These are phyloP conservation scores for Lasioglossum marginatum DNA, from an alignment of 2,888 invertebrate genomes.

Conservation along the genomic window DNA sequence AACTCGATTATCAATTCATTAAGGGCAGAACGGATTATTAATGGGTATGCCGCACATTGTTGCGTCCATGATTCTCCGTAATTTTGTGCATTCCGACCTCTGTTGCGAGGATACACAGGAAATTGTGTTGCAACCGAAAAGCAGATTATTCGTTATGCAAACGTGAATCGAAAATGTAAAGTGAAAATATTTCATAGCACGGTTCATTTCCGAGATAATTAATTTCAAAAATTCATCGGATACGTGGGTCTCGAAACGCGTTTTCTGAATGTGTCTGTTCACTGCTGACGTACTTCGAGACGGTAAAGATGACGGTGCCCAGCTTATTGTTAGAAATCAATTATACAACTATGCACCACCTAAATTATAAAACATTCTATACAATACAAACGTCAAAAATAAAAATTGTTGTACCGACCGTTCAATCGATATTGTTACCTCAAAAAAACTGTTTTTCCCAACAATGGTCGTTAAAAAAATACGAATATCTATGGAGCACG, in stretches of 20 bases:
- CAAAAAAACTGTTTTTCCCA: too few relatives aligned
- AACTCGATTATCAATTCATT: not conserved
- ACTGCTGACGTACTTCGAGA: not conserved
- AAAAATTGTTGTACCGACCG: too few relatives aligned
- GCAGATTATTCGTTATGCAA: slow-evolving; percentile 7
- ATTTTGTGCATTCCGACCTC: not conserved
- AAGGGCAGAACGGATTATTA: not conserved
- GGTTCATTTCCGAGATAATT: slow-evolving; percentile 1
- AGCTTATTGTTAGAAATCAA: not conserved
- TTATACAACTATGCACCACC: not conserved
- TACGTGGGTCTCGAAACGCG: not conserved
- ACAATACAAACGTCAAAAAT: too few relatives aligned
- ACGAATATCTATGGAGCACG: too few relatives aligned
- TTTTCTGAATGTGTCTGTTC: not conserved
- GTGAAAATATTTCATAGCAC: not conserved
- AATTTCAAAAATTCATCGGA: not conserved
- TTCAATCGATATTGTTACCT: too few relatives aligned
- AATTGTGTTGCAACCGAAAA: not conserved
- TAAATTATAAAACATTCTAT: not conserved
- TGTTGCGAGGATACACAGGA: not conserved
- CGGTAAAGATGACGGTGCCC: not conserved
- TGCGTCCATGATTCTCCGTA: not conserved
- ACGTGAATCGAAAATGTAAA: not conserved
- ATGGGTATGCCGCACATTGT: not conserved
- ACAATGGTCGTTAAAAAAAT: too few relatives aligned